Percentiles rank a stretch among this genome's conserved stretches.
These are phyloP conservation scores for Amphibalanus amphitrite DNA, from an alignment of 1,140 invertebrate genomes.

Conservation along the genomic window DNA sequence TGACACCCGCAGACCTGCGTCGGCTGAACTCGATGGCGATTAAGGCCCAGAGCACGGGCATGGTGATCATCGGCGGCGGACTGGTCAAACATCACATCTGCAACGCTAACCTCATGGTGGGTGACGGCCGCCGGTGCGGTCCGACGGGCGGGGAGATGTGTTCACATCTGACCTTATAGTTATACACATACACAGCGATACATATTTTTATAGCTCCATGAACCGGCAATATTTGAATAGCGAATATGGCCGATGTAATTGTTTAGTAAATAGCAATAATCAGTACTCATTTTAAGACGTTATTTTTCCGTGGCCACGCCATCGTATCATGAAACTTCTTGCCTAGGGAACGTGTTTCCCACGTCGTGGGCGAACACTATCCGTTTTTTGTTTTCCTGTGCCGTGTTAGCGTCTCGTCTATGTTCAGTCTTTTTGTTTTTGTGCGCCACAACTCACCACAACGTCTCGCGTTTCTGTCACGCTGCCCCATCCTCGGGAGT, in stretches of 20 bases:
- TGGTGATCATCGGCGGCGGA: conserved; percentile 93
- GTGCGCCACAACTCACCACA: no score
- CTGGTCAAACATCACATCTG: conserved; percentile 98
- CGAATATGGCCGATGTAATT: background rate
- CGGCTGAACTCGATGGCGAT: conserved; percentile 89
- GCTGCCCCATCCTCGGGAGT: no score
- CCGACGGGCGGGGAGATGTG: background rate
- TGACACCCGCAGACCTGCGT: conserved; percentile 46
- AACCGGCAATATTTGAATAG: background rate
- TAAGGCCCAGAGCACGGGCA: conserved; percentile 78
- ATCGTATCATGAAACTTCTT: no score
- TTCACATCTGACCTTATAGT: background rate
- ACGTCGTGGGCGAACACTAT: background rate
- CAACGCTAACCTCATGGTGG: conserved; percentile 95
- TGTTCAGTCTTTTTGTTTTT: no score
- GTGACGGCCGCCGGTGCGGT: conserved; percentile 25
- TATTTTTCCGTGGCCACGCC: no score
- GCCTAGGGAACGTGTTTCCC: no score
- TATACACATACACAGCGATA: no score
- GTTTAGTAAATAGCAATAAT: no score
- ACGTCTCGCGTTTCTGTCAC: no score
- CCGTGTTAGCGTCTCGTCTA: no score
- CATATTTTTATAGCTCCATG: background rate
- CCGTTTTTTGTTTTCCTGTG: background rate
- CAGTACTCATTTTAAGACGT: background rate